Base-by-base conservation (phyloP, 2,888 invertebrate genomes). In the Galeruca laticollis region DNA sequence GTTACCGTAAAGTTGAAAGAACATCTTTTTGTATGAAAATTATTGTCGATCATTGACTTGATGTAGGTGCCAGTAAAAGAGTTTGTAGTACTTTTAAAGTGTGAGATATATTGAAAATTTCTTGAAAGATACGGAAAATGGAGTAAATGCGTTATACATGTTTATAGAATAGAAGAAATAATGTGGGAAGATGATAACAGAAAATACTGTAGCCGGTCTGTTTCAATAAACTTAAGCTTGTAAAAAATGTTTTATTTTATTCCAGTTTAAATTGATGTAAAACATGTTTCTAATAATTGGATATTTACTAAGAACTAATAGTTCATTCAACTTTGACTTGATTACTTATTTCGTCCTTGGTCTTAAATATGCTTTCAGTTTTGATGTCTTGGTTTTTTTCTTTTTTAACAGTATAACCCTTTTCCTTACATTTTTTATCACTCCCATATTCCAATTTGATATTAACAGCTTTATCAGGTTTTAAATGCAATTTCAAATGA, bases 401-500 rank as follows among this genome's bases (percentile, higher is more conserved):
- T 47, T 47, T 47, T 8, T 18, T 47, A 47, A 18, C 47, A 47
- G 5, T 15, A 15, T 15, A n/a, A 43, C n/a, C 52, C 21, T 33
- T 64, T 33, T 65, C 56, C 20, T 5, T 26, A 26, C 3, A 3
- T 26, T 57, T 57, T 33, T 57, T 47, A 15, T 57, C 35, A 10
- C 47, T 56, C 9, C 31, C 18, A 33, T 11, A 9, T 21, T 52
- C 33, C 15, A 15, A 47, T 62, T 62, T 52, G 9, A 18, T 8
- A 37, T 13, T 62, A 21, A n/a, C 18, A 18, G 43, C 21, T 21
- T 20, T 54, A 21, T 56, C 21, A 9, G 52, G 13, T 57, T 65
- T 65, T 21, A 57, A 65, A 47, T 65, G 65, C 13, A 56, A 31
- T 40, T 57, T 66, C 15, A 66, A 21, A 20, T 66, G 66, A 6